These are phyloP conservation scores for Varecia variegata DNA, from an alignment of 2,797 vertebrate species.

Conservation along the genomic window DNA sequence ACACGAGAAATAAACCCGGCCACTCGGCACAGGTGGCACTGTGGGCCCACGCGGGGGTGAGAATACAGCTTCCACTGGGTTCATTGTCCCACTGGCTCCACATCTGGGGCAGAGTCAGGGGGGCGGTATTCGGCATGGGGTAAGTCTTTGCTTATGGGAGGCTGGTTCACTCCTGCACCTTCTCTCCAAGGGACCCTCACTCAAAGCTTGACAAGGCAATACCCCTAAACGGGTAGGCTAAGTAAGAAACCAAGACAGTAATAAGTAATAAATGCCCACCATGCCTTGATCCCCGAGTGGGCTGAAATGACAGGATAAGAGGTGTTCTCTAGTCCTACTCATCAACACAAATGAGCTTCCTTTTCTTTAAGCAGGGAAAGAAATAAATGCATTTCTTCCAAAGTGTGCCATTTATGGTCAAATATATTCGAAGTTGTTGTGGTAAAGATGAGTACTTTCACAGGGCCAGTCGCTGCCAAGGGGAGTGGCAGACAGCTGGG, in stretches of 20 bases:
- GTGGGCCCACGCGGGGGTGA: not conserved
- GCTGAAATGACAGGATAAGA: accelerated
- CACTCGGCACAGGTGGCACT: not conserved
- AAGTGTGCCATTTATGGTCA: not conserved
- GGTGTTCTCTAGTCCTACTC: not conserved
- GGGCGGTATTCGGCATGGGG: accelerated
- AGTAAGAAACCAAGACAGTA: not conserved
- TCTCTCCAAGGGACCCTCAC: not conserved
- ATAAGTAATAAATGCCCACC: not conserved
- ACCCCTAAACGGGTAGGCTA: not conserved
- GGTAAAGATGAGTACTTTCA: not conserved
- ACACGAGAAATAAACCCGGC: not conserved
- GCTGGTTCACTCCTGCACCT: not conserved
- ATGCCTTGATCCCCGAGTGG: not conserved
- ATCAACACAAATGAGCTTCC: not conserved
- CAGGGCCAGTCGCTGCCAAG: not conserved
- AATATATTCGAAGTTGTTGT: not conserved
- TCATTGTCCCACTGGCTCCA: not conserved
- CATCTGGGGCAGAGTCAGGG: not conserved
- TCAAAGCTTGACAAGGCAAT: not conserved
- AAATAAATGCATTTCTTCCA: not conserved
- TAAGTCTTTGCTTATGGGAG: not conserved
- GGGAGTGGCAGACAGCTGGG: not conserved
- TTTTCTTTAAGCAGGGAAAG: not conserved
- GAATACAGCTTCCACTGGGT: not conserved